A percentile compares a stretch with the other conserved stretches of the same genome.
Conservation (phyloP, 2,113 vertebrate species). For the Paracanthobrama guichenoti region DNA sequence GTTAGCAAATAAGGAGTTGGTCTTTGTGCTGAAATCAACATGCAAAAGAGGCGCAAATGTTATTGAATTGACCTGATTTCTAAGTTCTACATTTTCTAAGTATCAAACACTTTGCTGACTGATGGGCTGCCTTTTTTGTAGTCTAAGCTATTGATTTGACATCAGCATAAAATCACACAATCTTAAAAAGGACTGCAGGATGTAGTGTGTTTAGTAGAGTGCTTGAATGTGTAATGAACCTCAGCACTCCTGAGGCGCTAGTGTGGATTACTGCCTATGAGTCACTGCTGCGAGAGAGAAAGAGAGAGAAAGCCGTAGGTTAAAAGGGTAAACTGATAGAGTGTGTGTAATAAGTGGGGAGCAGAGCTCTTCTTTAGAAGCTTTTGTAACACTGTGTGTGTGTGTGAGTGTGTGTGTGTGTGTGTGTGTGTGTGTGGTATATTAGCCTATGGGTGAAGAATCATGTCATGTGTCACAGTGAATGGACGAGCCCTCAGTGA, state of each 20-base stretch:
- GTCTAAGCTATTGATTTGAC: slow-evolving; percentile 10
- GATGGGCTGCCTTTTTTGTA: not conserved
- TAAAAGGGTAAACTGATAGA: slow-evolving; percentile 46
- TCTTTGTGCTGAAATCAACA: not conserved
- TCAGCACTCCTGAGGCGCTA: slow-evolving; percentile 29
- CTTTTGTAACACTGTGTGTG: slow-evolving; percentile 31
- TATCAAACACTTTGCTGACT: not conserved
- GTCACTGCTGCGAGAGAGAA: not conserved
- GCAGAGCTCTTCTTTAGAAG: slow-evolving; percentile 33
- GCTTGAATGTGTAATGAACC: slow-evolving; percentile 39
- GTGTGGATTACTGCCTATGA: slow-evolving; percentile 41
- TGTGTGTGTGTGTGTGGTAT: slow-evolving; percentile 6
- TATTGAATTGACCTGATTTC: not conserved
- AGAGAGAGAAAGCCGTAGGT: slow-evolving; percentile 6
- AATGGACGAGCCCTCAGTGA: slow-evolving; percentile 1
- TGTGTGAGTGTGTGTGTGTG: not conserved
- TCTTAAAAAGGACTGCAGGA: slow-evolving; percentile 8
- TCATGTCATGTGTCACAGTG: slow-evolving; percentile 27
- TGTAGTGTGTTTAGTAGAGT: slow-evolving; percentile 38
- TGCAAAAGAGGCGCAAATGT: not conserved
- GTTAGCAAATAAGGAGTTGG: not conserved
- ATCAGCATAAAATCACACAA: slow-evolving; percentile 22
- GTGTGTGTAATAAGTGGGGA: slow-evolving; percentile 36
- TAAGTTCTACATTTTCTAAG: no score
- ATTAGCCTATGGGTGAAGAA: slow-evolving; percentile 10